Conservation (phyloP, 2,888 invertebrate genomes). For the Lypha dubia region DNA sequence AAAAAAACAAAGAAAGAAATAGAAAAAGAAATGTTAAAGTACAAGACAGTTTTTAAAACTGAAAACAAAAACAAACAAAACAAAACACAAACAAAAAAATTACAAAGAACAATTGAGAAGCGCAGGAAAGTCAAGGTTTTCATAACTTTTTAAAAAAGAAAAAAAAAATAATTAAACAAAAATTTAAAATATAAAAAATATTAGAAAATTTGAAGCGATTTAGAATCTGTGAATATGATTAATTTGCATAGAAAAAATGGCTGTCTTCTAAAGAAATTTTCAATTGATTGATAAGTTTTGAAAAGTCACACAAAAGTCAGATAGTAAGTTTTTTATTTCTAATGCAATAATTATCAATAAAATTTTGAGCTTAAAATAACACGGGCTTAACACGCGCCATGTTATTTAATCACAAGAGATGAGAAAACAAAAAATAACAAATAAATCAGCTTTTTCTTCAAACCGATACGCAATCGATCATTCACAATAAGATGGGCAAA, state of each 20-base stretch:
- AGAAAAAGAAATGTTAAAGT: constrained; percentile 43
- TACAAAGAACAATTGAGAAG: constrained; percentile 32
- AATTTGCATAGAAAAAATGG: not conserved
- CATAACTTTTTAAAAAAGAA: constrained; percentile 28
- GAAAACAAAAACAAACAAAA: too few species aligned
- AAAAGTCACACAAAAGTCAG: constrained; percentile 15
- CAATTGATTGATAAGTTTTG: constrained; percentile 12
- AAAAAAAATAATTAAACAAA: too few species aligned
- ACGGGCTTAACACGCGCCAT: not conserved
- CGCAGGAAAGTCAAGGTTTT: constrained; percentile 63
- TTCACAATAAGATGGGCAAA: not conserved
- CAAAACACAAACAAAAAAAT: too few species aligned
- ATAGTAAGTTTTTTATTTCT: constrained; percentile 8
- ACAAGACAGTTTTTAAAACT: constrained; percentile 56
- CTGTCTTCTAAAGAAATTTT: not conserved
- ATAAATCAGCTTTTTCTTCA: constrained; percentile 27
- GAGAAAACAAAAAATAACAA: constrained; percentile 22
- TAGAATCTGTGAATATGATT: constrained; percentile 53
- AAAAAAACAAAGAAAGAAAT: constrained; percentile 2
- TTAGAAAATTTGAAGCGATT: constrained; percentile 7
- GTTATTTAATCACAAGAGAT: constrained; percentile 1
- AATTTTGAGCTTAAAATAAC: constrained; percentile 16
- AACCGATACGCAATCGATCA: not conserved
- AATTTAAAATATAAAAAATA: not conserved
- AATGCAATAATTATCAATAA: constrained; percentile 8